These are phyloP conservation scores for Drosophila grimshawi DNA, from an alignment of 1,140 invertebrate genomes.

Conservation along the genomic window DNA sequence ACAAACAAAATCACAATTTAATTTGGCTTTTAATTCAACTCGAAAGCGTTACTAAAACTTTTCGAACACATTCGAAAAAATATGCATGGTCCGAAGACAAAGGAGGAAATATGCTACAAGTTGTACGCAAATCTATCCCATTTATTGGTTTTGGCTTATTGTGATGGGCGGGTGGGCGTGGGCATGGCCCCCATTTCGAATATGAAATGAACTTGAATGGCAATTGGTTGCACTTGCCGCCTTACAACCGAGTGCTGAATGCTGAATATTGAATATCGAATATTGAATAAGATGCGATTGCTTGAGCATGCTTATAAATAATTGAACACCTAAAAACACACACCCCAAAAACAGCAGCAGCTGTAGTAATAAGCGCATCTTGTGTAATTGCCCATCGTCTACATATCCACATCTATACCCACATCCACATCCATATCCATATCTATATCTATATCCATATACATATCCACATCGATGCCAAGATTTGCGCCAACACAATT, in stretches of 20 bases:
- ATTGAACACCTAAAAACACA: conserved; percentile 28
- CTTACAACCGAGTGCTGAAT: conserved; percentile 37
- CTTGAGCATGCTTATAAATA: conserved; percentile 47
- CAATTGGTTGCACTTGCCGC: conserved; percentile 51
- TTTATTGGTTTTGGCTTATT: conserved; percentile 22
- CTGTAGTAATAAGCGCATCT: conserved; percentile 9
- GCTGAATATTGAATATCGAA: conserved; percentile 50
- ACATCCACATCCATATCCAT: conserved; percentile 4
- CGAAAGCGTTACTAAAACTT: background rate
- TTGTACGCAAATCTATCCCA: background rate
- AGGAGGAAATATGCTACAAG: background rate
- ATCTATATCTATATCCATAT: background rate
- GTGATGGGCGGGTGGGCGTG: background rate
- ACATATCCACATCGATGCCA: conserved; percentile 11
- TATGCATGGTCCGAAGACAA: background rate
- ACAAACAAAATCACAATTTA: background rate
- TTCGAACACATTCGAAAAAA: background rate
- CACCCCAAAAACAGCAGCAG: background rate
- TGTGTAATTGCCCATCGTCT: conserved; percentile 38
- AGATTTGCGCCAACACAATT: conserved; percentile 17
- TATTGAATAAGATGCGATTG: conserved; percentile 49
- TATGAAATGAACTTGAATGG: conserved; percentile 10
- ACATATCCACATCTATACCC: conserved; percentile 3
- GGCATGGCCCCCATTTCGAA: background rate
- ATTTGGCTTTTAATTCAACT: background rate